These are phyloP conservation scores for Procapra przewalskii DNA, from an alignment of 2,113 vertebrate genomes.

Conservation along the genomic window DNA sequence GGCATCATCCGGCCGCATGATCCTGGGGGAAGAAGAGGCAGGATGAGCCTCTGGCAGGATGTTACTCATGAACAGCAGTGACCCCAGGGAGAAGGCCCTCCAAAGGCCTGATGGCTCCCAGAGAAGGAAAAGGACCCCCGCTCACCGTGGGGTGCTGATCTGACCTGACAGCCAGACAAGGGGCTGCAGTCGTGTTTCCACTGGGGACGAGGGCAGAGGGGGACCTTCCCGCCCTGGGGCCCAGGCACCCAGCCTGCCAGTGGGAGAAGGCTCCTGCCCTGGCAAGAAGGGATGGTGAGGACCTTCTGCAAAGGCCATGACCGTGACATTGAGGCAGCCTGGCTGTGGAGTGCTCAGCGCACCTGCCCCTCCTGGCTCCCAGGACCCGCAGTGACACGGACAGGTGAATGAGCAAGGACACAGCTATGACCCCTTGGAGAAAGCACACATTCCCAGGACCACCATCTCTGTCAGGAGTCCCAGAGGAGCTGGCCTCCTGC, in stretches of 20 bases:
- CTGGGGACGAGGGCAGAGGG: too few relatives aligned
- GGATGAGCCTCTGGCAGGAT: background rate
- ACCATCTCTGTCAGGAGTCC: background rate
- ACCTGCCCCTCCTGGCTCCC: background rate
- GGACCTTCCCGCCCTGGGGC: background rate
- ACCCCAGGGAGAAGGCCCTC: background rate
- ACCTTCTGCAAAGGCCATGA: background rate
- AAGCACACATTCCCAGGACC: background rate
- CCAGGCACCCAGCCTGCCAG: background rate
- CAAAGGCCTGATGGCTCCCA: background rate
- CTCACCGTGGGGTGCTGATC: background rate
- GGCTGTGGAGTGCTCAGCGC: background rate
- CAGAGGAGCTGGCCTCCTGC: fast-evolving
- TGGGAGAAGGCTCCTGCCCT: background rate
- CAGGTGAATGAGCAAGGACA: background rate
- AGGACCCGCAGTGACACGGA: background rate
- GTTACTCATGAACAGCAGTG: fast-evolving
- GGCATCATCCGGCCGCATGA: constrained; percentile 95
- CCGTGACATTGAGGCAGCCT: fast-evolving
- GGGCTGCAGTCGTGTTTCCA: background rate
- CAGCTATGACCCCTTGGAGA: background rate
- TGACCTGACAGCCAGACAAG: background rate
- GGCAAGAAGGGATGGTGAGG: background rate
- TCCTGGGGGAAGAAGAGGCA: constrained; percentile 76
- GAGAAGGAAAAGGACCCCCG: background rate